These are phyloP conservation scores for Conus betulinus DNA, from an alignment of 1,140 invertebrate species.

Conservation along the genomic window DNA sequence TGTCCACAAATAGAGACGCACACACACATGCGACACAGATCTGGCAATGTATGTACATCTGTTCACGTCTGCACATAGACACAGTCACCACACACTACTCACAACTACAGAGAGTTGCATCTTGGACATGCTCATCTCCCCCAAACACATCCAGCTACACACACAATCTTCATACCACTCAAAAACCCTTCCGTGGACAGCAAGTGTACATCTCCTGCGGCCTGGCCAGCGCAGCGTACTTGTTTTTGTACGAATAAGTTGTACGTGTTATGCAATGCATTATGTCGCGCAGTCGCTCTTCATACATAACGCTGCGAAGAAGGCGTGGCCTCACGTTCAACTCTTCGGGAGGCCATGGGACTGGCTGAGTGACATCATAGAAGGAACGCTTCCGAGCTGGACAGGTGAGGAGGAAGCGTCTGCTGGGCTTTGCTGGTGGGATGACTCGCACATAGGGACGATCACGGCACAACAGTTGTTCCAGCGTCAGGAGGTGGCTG, in stretches of 20 bases:
- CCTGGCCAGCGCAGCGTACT: neutral
- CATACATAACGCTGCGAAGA: neutral
- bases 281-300: neutral
- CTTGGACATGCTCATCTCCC: too few species aligned
- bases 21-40: neutral
- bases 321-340: neutral
- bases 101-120: too few species aligned
- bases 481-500: neutral
- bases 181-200: neutral
- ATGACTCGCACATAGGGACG: neutral
- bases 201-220: neutral
- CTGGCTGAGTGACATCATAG: neutral
- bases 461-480: neutral
- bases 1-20: neutral
- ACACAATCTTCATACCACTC: too few species aligned
- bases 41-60: neutral
- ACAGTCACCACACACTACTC: neutral
- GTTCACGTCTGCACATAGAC: neutral
- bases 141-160: too few species aligned
- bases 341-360: neutral
- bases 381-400: neutral
- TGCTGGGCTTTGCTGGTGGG: neutral
- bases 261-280: neutral
- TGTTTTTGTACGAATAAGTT: neutral
- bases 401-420: neutral